Base-by-base conservation (phyloP, 2,888 invertebrate genomes). In the Cremastinae sp. region DNA sequence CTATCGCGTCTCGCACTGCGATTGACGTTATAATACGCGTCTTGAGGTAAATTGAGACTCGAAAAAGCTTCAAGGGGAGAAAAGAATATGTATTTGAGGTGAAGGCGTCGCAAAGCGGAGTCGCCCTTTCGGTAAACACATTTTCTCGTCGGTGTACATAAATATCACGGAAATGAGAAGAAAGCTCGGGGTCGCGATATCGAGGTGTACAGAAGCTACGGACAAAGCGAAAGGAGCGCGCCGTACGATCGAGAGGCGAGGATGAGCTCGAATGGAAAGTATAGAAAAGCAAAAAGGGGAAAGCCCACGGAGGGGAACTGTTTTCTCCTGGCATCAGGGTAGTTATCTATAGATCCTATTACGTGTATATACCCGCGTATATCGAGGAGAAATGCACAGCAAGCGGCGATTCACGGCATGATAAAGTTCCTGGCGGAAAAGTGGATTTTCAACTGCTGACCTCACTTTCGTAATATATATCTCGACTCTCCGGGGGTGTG, bases 351-450 rank as follows among this genome's bases (percentile, higher is more conserved):
- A 28, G n/a, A n/a, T n/a, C n/a, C n/a, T 18, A 12, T 8, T 39
- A 43, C 4, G 16, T n/a, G 16, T 51, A 20, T 45, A 0, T 28
- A 4, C 56, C 16, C 35, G 47, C 16, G n/a, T n/a, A n/a, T n/a
- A n/a, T n/a, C n/a, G n/a, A n/a, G n/a, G n/a, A 53, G 16, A 3
- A 18, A 10, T 10, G 47, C 55, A 20, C 59, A 18, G 64, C 66
- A 51, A 72, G 66, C 58, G 68, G 66, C 59, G 74, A 78, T 73
- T 75, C 71, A 37, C 47, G 20, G 58, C 41, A 70, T 66, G 75
- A 77, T 79, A 79, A 79, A 79, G 70, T 75, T 79, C 58, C 71
- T 70, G 14, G 75, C 68, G 75, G 75, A 77, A 75, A 77, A 79
- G 77, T 79, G 66, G 70, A 79, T 79, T 79, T 79, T 75, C 71